Conservation (phyloP, 2,113 vertebrate genomes). For the Orientallactaga bullata region DNA sequence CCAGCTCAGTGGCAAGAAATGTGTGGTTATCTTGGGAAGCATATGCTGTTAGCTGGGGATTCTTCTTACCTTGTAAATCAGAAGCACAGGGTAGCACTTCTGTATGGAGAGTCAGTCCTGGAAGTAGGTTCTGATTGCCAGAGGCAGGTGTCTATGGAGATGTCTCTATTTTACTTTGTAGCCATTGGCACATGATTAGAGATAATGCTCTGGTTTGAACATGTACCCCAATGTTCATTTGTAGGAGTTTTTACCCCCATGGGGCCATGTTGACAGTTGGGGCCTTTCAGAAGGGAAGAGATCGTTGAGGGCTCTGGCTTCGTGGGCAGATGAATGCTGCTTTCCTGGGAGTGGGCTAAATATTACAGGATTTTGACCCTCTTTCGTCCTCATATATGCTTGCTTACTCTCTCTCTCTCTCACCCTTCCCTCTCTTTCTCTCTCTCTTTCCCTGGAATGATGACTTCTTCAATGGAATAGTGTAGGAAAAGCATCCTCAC, state of each 20-base stretch:
- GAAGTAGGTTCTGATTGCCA: background rate
- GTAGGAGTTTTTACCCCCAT: background rate
- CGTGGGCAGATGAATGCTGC: background rate
- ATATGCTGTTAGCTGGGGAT: too few relatives aligned
- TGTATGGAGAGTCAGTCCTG: accelerated
- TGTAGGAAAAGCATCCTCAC: background rate
- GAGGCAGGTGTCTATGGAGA: background rate
- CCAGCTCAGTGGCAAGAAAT: background rate
- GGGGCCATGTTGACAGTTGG: background rate
- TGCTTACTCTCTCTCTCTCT: background rate
- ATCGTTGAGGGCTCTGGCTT: background rate
- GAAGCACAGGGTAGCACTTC: background rate
- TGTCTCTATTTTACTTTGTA: background rate
- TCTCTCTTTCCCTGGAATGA: background rate
- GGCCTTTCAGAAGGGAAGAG: too few relatives aligned
- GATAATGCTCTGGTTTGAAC: background rate
- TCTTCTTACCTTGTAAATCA: background rate
- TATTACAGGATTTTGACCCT: background rate
- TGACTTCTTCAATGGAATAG: too few relatives aligned
- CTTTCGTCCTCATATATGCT: background rate
- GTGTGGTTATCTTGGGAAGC: background rate
- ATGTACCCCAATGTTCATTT: background rate
- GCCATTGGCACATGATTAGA: background rate
- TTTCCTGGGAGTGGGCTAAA: background rate
- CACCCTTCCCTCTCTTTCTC: too few relatives aligned